Evolutionary conservation across 2,113 vertebrate genomes (phyloP), one percentile per base, ranked within the genome.

Genomic region (Bos javanicus): DNA sequence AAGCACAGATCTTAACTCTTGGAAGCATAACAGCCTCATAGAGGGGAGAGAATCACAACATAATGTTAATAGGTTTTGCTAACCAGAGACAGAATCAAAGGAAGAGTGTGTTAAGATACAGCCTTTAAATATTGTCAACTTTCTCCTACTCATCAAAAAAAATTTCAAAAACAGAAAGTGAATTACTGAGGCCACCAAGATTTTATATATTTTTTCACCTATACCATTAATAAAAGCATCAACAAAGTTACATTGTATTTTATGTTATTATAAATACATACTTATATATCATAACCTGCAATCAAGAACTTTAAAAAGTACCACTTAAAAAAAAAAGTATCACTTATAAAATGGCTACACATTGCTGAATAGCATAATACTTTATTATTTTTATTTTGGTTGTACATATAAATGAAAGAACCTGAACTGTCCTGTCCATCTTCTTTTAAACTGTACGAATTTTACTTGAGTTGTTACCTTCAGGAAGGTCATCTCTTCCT

Each of bases 381-480:
- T 86, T 87, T 95, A 92, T 88, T 96, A 96, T 97, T 95, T 59
- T 97, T 19, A 43, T 88, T 95, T 97, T 87, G 78, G 36, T 39
- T 95, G 81, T 84, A 87, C 3, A 13, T 59, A 33, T 87, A 83
- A 85, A 93, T 90, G 83, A 85, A 59, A 96, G 46, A 28, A 64
- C 88, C 39, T 80, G 83, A 94, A 46, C 97, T 94, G 57, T 87
- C 60, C 96, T 96, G 36, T 88, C 16, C 86, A 94, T 87, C 90
- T 97, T 97, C 59, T 52, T 97, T 87, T 80, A 1, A 94, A 92
- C 97, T 52, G 59, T 95, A 80, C 23, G 80, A 94, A 89, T 96
- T 87, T 97, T 96, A 62, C 90, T 94, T 92, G 80, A 94, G 11
- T 87, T 96, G 56, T 94, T 94, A 89, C 36, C 85, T 96, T 91